Conservation (phyloP, 2,797 vertebrate species). For the Poecilia velifera region DNA sequence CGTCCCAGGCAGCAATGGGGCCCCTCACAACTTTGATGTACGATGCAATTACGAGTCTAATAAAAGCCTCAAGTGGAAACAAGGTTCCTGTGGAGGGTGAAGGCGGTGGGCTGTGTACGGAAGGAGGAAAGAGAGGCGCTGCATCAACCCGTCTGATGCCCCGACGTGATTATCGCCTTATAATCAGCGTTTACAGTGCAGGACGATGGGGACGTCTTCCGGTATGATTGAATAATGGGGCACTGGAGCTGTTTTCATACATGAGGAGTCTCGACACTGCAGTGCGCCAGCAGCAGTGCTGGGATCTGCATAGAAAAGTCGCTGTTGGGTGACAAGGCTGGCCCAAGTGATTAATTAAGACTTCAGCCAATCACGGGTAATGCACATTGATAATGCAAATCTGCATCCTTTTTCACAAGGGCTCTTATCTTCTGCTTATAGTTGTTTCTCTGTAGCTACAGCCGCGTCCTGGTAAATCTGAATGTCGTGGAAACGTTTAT, state of each 20-base stretch:
- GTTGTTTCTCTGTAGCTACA: background rate
- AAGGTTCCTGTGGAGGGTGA: constrained; percentile 42
- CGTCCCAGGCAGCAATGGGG: constrained; percentile 65
- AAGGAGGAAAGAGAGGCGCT: constrained; percentile 4
- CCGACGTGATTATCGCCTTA: constrained; percentile 68
- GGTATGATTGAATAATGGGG: constrained; percentile 25
- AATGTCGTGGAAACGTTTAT: background rate
- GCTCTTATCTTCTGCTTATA: background rate
- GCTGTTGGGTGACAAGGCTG: constrained; percentile 23
- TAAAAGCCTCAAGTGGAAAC: constrained; percentile 77
- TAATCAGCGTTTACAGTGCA: constrained; percentile 57
- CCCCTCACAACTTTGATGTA: constrained; percentile 80
- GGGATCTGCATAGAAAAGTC: constrained; percentile 21
- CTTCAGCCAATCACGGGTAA: constrained; percentile 23
- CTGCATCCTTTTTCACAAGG: background rate
- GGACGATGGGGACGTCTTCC: constrained; percentile 18
- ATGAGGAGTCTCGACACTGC: background rate
- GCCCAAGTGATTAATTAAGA: constrained; percentile 16
- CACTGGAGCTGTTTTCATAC: background rate
- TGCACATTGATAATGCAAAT: constrained; percentile 2
- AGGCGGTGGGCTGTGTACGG: background rate
- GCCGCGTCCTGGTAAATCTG: background rate
- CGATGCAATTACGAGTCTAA: constrained; percentile 82
- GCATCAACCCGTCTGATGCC: constrained; percentile 52
- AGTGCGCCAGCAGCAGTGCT: constrained; percentile 3